These are phyloP conservation scores for Emmelina monodactyla DNA, from an alignment of 2,888 invertebrate species.

Conservation along the genomic window DNA sequence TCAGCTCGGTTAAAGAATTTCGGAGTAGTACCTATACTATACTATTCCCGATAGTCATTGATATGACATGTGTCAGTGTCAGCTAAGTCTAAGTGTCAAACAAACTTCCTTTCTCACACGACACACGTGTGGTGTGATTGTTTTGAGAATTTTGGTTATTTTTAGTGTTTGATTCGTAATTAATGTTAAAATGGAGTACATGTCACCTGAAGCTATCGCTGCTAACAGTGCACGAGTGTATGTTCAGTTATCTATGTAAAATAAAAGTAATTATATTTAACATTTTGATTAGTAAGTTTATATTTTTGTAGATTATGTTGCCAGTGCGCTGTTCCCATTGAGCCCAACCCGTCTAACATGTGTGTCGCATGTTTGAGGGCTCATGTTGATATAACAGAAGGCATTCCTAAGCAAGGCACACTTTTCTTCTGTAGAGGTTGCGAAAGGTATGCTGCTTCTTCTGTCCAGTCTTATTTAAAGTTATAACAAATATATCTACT, in stretches of 20 bases:
- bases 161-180: too few species aligned
- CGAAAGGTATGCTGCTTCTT: conserved; percentile 89
- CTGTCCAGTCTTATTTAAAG: too few species aligned
- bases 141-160: too few species aligned
- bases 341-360: conserved; percentile 97
- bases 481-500: too few species aligned
- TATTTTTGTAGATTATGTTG: conserved; percentile 84
- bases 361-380: conserved; percentile 93
- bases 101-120: too few species aligned
- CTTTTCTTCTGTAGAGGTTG: conserved; percentile 92
- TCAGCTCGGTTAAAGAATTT: too few species aligned
- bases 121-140: too few species aligned
- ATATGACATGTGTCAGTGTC: too few species aligned
- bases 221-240: conserved; percentile 42
- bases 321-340: conserved; percentile 90
- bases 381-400: conserved; percentile 94
- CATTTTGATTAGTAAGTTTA: neutral
- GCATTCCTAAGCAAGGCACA: conserved; percentile 92
- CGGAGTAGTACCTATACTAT: too few species aligned
- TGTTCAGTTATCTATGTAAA: conserved; percentile 21
- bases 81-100: too few species aligned
- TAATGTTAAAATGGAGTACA: conserved; percentile 42
- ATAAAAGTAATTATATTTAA: neutral
- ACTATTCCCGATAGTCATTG: too few species aligned
- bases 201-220: conserved; percentile 33